Evolutionary conservation across 2,797 vertebrate genomes (phyloP).

Genomic region (Coregonus suidteri): DNA sequence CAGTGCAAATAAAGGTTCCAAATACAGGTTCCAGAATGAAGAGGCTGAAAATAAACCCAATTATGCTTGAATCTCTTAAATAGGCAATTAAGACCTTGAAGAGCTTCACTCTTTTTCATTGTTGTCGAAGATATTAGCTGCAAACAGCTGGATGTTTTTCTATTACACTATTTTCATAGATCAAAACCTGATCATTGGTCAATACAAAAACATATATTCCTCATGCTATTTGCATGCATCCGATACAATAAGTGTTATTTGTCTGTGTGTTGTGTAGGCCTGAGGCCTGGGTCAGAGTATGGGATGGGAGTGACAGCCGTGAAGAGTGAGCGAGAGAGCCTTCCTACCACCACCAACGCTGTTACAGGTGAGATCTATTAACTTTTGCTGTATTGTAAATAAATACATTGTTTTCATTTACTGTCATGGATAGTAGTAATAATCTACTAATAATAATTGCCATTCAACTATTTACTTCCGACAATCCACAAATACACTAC

Average conservation of each 20-base stretch:
- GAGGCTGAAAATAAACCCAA: conserved; percentile 51
- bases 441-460: neutral
- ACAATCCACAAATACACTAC: neutral
- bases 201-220: conserved; percentile 38
- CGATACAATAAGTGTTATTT: conserved; percentile 19
- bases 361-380: conserved; percentile 87
- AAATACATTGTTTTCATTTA: neutral
- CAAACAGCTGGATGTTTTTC: conserved; percentile 63
- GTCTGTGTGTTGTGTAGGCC: conserved; percentile 68
- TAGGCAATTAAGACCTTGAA: conserved; percentile 50
- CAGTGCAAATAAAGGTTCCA: conserved; percentile 56
- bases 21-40: conserved; percentile 31
- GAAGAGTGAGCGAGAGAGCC: conserved; percentile 88
- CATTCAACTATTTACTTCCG: neutral
- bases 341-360: conserved; percentile 90
- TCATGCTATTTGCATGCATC: conserved; percentile 20
- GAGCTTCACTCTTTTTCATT: conserved; percentile 42
- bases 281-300: conserved; percentile 93
- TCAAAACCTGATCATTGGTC: neutral
- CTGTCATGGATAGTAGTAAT: neutral
- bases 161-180: neutral
- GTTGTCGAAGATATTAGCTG: conserved; percentile 45
- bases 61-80: conserved; percentile 55
- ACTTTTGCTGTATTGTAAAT: neutral
- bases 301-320: conserved; percentile 96